A percentile compares a stretch with the other conserved stretches of the same genome.
Conservation (phyloP, 2,113 vertebrate species). For the Jaculus jaculus region DNA sequence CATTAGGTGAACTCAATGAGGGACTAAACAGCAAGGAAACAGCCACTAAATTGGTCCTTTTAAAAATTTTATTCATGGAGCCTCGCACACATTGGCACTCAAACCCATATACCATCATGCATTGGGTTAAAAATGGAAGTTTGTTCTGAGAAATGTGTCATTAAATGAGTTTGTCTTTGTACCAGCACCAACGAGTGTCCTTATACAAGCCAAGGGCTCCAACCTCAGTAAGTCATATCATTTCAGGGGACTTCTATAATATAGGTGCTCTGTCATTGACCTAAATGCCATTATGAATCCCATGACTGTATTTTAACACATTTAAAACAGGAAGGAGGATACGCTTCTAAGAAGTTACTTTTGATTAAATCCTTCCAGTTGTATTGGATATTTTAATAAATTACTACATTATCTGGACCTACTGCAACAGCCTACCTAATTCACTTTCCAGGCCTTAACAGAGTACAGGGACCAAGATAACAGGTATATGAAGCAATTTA, state of each 20-base stretch:
- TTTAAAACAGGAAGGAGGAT: background rate
- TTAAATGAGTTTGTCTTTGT: background rate
- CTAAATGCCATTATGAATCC: background rate
- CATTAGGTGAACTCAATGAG: background rate
- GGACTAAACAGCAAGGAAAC: background rate
- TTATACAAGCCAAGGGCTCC: background rate
- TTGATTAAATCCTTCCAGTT: background rate
- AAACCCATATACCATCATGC: background rate
- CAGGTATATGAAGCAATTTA: background rate
- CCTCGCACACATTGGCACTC: no score
- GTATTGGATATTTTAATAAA: fast-evolving
- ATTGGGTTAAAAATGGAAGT: no score
- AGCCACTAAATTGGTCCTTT: background rate
- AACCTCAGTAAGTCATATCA: background rate
- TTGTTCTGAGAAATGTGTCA: background rate
- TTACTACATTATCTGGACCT: no score
- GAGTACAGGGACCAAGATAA: background rate
- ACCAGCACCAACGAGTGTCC: no score
- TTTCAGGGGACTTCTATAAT: background rate
- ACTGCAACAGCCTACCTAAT: background rate
- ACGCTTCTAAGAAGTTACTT: background rate
- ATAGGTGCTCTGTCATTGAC: background rate
- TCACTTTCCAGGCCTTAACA: background rate
- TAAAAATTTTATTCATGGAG: background rate
- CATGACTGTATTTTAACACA: background rate